Evolutionary conservation across 2,888 invertebrate species (phyloP).

Genomic region (Colostygia pectinataria): DNA sequence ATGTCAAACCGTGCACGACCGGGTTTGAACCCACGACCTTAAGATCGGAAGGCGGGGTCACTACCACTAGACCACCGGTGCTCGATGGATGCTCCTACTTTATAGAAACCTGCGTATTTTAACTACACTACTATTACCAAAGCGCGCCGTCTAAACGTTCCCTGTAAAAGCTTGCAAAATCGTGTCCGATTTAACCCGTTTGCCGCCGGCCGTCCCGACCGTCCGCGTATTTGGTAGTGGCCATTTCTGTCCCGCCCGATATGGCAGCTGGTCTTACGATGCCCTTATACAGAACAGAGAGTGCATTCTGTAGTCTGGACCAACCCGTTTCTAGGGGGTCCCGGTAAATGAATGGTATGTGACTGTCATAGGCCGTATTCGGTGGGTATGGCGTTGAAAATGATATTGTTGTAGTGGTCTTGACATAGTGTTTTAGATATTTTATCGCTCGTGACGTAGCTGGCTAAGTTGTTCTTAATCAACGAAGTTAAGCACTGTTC

Average conservation of each 20-base stretch:
- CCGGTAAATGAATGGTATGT: constrained; percentile 49
- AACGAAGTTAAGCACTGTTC: too few relatives aligned
- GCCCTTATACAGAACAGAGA: constrained; percentile 20
- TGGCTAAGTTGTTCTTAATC: too few relatives aligned
- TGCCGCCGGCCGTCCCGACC: constrained; percentile 50
- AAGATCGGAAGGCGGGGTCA: too few relatives aligned
- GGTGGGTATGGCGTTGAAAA: constrained; percentile 12
- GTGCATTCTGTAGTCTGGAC: constrained; percentile 18
- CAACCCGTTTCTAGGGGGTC: constrained; percentile 55
- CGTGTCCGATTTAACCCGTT: constrained; percentile 56
- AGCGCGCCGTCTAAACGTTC: not conserved
- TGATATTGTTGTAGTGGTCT: constrained; percentile 12
- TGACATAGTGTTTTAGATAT: too few relatives aligned
- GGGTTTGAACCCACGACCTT: too few relatives aligned
- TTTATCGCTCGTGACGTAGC: too few relatives aligned
- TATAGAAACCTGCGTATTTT: too few relatives aligned
- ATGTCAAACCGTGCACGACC: too few relatives aligned
- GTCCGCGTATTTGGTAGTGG: constrained; percentile 59
- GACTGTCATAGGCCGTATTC: constrained; percentile 27
- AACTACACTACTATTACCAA: too few relatives aligned
- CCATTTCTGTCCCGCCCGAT: constrained; percentile 53
- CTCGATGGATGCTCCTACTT: too few relatives aligned
- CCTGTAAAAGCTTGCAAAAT: constrained; percentile 46
- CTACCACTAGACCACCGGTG: too few relatives aligned
- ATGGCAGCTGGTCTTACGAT: constrained; percentile 44